phyloP scores from a whole-genome alignment of 2,888 invertebrate genomes.

The Melinaea marsaeus region DNA sequence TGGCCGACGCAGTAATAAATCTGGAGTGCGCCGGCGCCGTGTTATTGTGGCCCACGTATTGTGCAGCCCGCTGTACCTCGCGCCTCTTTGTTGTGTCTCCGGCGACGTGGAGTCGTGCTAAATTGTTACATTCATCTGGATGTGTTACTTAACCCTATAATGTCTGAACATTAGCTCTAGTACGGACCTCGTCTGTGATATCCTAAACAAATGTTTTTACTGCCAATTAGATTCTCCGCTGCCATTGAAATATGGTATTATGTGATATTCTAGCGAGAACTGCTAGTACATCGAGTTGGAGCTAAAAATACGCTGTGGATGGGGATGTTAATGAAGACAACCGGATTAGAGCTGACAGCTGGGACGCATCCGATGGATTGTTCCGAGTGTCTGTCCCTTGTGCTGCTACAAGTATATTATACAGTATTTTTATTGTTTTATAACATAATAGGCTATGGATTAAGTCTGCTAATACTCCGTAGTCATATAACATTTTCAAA shows the following conservation, averaged over 20 bases:
- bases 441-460: neutral
- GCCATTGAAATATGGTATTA: constrained; percentile 63
- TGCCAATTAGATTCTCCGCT: constrained; percentile 60
- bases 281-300: constrained; percentile 44
- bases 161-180: constrained; percentile 34
- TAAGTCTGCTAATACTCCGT: too few relatives aligned
- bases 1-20: constrained; percentile 47
- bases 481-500: too few relatives aligned
- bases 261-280: constrained; percentile 53
- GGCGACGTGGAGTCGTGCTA: constrained; percentile 41
- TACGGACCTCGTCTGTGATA: constrained; percentile 20
- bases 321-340: constrained; percentile 55
- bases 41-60: constrained; percentile 39
- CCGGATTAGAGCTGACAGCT: constrained; percentile 50
- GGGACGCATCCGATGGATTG: constrained; percentile 28
- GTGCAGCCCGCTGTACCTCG: constrained; percentile 45
- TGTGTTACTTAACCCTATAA: constrained; percentile 46
- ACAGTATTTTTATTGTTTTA: neutral
- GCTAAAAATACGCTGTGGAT: constrained; percentile 53
- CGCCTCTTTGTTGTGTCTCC: constrained; percentile 50
- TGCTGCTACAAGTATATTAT: neutral
- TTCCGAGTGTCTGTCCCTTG: constrained; percentile 9
- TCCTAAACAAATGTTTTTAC: constrained; percentile 18
- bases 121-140: constrained; percentile 49
- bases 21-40: constrained; percentile 42